Evolutionary conservation across 2,888 invertebrate genomes (phyloP).

Genomic region (Clistopyga incitator): DNA sequence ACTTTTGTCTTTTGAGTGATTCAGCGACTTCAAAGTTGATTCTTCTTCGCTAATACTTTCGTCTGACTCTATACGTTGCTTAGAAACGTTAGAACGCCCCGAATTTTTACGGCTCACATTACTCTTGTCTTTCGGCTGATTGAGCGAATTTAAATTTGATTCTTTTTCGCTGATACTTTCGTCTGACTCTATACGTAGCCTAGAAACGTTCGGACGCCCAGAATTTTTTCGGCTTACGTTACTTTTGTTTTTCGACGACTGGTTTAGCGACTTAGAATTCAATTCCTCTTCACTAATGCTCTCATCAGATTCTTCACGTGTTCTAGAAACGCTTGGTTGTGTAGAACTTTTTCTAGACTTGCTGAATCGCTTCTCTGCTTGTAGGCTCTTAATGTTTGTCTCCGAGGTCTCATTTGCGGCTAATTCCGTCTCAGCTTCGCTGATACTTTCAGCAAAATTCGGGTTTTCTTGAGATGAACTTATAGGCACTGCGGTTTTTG

Average conservation of each 20-base stretch:
- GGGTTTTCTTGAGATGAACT: neutral
- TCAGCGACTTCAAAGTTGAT: neutral
- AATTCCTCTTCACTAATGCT: conserved; percentile 19
- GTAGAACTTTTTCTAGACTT: conserved; percentile 13
- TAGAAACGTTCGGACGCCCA: neutral
- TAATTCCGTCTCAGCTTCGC: neutral
- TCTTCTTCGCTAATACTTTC: conserved; percentile 26
- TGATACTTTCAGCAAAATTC: neutral
- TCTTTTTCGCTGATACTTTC: conserved; percentile 21
- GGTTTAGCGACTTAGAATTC: neutral
- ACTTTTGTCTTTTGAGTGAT: neutral
- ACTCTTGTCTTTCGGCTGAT: neutral
- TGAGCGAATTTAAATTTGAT: neutral
- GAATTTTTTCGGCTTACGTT: conserved; percentile 13
- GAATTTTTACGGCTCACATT: neutral
- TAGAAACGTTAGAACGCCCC: neutral
- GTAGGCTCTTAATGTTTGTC: neutral
- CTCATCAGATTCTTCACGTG: conserved; percentile 2
- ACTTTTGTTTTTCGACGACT: neutral
- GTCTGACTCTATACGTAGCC: neutral
- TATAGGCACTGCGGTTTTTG: neutral
- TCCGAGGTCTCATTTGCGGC: neutral
- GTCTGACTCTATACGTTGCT: neutral
- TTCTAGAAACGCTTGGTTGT: neutral
- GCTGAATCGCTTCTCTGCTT: neutral